Evolutionary conservation across 2,888 invertebrate species (phyloP).

Genomic region (Oxycera nigricornis): DNA sequence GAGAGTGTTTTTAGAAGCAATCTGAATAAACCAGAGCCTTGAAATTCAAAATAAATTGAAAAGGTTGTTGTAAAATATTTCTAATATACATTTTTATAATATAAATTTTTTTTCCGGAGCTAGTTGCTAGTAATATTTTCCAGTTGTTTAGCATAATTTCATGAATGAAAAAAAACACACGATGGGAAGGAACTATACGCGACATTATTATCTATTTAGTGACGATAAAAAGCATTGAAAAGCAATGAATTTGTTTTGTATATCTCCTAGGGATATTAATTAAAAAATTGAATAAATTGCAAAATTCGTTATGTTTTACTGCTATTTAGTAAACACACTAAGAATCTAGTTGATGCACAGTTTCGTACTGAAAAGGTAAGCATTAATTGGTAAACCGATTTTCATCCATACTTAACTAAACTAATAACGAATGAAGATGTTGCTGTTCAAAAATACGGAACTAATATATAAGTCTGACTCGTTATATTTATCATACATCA

Average conservation of each 20-base stretch:
- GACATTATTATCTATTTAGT: slow-evolving; percentile 25
- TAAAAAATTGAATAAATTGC: slow-evolving; percentile 39
- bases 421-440: too few relatives aligned
- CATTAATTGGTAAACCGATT: too few relatives aligned
- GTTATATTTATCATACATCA: too few relatives aligned
- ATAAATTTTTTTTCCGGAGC: background rate
- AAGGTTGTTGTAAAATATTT: background rate
- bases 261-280: slow-evolving; percentile 40
- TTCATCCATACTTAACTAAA: too few relatives aligned
- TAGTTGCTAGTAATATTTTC: background rate
- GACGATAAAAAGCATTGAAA: slow-evolving; percentile 28
- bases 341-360: too few relatives aligned
- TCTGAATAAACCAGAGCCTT: too few relatives aligned
- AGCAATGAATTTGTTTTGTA: slow-evolving; percentile 40
- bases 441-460: too few relatives aligned
- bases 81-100: background rate
- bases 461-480: too few relatives aligned
- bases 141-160: background rate
- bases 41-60: background rate
- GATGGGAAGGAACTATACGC: background rate
- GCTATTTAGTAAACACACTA: too few relatives aligned
- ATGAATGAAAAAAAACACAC: background rate
- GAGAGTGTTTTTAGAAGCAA: too few relatives aligned
- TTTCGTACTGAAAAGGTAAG: too few relatives aligned
- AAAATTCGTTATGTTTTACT: slow-evolving; percentile 19